phyloP scores from a whole-genome alignment of 2,797 vertebrate genomes.

The Cossypha niveicapilla region DNA sequence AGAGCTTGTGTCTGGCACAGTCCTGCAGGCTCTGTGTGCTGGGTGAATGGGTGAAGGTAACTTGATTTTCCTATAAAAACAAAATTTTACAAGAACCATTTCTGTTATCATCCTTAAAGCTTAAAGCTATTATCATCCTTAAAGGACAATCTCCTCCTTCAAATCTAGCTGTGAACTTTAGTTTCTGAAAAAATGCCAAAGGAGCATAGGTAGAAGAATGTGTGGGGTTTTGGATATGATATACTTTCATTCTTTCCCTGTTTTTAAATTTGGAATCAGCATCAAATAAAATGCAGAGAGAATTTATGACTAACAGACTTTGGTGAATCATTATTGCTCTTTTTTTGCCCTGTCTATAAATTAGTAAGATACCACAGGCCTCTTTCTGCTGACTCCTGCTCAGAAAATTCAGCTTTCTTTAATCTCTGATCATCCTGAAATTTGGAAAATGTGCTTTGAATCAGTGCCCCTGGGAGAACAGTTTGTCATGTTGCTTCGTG shows the following conservation, averaged over 20 bases:
- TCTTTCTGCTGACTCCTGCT: conserved; percentile 32
- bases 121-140: neutral
- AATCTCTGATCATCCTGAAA: neutral
- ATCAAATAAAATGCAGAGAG: neutral
- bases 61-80: neutral
- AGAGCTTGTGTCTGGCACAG: neutral
- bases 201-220: neutral
- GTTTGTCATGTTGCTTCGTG: conserved; percentile 79
- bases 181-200: neutral
- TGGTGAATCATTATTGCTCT: neutral
- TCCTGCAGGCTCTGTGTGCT: neutral
- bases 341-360: neutral
- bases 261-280: neutral
- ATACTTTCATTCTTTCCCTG: neutral
- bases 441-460: conserved; percentile 62
- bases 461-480: conserved; percentile 74
- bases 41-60: neutral
- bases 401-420: neutral
- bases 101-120: neutral
- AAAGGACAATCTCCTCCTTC: neutral
- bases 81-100: neutral
- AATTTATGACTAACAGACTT: neutral
- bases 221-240: neutral
- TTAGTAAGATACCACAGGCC: neutral
- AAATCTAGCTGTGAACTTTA: neutral